Base-by-base conservation (phyloP, 2,888 invertebrate genomes). In the Neelides folsomi region DNA sequence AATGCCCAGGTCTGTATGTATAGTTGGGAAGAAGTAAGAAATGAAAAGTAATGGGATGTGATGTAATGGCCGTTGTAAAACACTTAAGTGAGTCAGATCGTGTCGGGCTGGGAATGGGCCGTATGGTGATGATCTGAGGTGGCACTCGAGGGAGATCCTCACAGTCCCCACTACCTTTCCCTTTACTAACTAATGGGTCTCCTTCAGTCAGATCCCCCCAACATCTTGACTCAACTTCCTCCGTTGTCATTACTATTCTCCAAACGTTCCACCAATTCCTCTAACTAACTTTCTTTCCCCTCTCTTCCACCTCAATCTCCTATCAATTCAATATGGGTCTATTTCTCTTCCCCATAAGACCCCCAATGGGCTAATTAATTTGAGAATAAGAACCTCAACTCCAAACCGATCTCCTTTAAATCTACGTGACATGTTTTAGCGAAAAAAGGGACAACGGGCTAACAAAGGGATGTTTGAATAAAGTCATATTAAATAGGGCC, bases 61-160 rank as follows among this genome's bases (percentile, higher is more conserved):
- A 55, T 58, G 57, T 58, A 58, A 58, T 58, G 53, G 55, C 52
- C 52, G 57, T 58, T 58, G 57, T 58, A 58, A 58, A 58, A 58
- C 57, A 58, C 57, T 58, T 58, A 58, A 57, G 51, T 49, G 47
- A 56, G 54, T 56, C 53, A 54, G 56, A 54, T 52, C 52, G 52
- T 54, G 56, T 54, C 50, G 54, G 41, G 53, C 38, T 51, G 54
- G 42, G 53, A 43, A 47, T 49, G 47, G 44, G 47, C 36, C 8
- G 13, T 34, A 35, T n/a, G 34, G 56, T 54, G 55, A 58, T 55
- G 55, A 58, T 53, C 57, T 52, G 52, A 54, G 54, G 57, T 58
- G 53, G 57, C 52, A 51, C 57, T 58, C 57, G 35, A 46, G 57
- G 57, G 57, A 58, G 51, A 53, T 55, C 40, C 50, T 49, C 47